Conservation (phyloP, 2,113 vertebrate species). For the Pagrus major region DNA sequence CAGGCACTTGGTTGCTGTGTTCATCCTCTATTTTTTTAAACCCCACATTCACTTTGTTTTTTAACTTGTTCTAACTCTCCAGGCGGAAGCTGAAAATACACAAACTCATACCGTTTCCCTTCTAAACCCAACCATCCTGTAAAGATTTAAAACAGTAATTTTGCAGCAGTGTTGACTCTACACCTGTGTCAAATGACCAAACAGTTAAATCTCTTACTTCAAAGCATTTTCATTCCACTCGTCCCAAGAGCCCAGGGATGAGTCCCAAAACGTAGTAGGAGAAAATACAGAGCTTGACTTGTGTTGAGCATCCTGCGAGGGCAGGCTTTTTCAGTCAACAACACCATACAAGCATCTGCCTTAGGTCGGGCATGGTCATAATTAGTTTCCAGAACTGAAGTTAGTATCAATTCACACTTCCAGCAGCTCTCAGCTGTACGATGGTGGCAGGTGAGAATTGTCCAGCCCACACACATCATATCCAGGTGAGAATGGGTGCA, state of each 20-base stretch:
- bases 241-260: background rate
- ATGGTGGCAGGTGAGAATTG: conserved; percentile 72
- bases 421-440: conserved; percentile 17
- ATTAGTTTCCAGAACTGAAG: conserved; percentile 53
- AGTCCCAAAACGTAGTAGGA: conserved; percentile 32
- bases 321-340: conserved; percentile 39
- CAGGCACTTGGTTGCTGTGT: background rate
- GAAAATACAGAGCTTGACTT: conserved; percentile 24
- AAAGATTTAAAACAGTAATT: conserved; percentile 5
- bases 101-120: background rate
- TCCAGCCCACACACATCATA: conserved; percentile 45
- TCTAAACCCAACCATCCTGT: background rate
- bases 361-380: conserved; percentile 38
- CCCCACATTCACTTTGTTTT: background rate
- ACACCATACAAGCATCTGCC: conserved; percentile 12
- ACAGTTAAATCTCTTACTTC: conserved; percentile 33
- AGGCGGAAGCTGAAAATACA: background rate
- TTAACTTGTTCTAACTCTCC: background rate
- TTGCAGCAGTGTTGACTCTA: conserved; percentile 4
- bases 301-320: conserved; percentile 15
- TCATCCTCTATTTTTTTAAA: background rate
- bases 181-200: conserved; percentile 45
- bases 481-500: conserved; percentile 59
- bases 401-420: conserved; percentile 65
- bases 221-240: conserved; percentile 34